phyloP scores from a whole-genome alignment of 2,113 vertebrate genomes.

The Raja brachyura region DNA sequence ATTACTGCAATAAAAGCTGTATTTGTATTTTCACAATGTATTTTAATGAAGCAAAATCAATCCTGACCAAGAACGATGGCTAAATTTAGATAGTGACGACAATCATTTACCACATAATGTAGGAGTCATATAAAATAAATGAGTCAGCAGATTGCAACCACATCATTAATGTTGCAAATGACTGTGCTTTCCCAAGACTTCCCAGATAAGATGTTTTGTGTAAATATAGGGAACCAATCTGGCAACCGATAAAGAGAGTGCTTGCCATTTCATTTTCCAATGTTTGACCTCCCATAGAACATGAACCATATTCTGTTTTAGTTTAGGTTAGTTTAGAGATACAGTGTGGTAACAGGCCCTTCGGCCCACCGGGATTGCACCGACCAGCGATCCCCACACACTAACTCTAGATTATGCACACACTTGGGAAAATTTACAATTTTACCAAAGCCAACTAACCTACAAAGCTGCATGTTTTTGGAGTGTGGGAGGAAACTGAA shows the following conservation, averaged over 20 bases:
- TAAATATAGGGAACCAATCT: background rate
- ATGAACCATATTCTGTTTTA: no score
- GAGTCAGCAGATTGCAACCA: background rate
- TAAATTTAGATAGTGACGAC: background rate
- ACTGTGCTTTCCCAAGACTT: background rate
- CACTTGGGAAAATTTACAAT: no score
- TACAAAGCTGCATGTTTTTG: no score
- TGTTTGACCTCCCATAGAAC: no score
- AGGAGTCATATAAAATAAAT: background rate
- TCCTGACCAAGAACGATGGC: background rate
- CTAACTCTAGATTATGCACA: no score
- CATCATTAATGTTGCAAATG: background rate
- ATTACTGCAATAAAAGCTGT: background rate
- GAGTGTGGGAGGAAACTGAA: no score
- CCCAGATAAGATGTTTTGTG: background rate
- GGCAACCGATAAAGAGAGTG: background rate
- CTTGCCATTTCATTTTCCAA: no score
- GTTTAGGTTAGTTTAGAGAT: no score
- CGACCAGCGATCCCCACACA: no score
- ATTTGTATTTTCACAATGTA: background rate
- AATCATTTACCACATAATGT: background rate
- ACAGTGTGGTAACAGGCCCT: no score
- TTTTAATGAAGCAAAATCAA: background rate
- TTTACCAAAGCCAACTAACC: no score
- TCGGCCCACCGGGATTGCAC: no score